A percentile compares a stretch with the other conserved stretches of the same genome.
phyloP scores from a whole-genome alignment of 2,113 vertebrate species.

The Archocentrus centrarchus region DNA sequence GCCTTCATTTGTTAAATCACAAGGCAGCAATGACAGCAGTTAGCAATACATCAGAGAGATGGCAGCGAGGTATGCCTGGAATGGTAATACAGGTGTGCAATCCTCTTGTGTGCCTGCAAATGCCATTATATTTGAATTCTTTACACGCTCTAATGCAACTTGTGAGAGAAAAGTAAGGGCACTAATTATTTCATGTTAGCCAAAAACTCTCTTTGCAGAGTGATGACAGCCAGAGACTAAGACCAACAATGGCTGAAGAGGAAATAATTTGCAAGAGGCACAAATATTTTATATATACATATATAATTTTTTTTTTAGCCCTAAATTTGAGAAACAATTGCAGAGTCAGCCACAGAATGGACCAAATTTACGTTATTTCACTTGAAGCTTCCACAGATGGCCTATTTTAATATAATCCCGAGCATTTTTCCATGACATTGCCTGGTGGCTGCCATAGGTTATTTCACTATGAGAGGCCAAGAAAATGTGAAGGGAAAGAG shows the following conservation, averaged over 20 bases:
- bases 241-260: conserved; percentile 14
- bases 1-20: conserved; percentile 31
- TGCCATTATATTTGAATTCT: conserved; percentile 41
- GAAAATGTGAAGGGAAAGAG: conserved; percentile 8
- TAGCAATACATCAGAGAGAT: background rate
- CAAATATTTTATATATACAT: too few species aligned
- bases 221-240: background rate
- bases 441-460: conserved; percentile 60
- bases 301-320: too few species aligned
- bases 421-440: conserved; percentile 40
- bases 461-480: conserved; percentile 37
- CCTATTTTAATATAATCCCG: conserved; percentile 50
- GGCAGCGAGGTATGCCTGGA: background rate
- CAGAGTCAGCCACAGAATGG: conserved; percentile 15
- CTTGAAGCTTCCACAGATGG: conserved; percentile 30
- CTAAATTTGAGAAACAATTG: conserved; percentile 22
- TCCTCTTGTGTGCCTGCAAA: conserved; percentile 24
- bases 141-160: conserved; percentile 46
- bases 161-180: conserved; percentile 20
- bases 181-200: conserved; percentile 37
- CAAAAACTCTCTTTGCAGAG: background rate
- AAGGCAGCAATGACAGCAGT: background rate
- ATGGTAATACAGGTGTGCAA: conserved; percentile 48
- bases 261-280: conserved; percentile 27
- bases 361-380: conserved; percentile 39